Evolutionary conservation across 1,140 invertebrate genomes (phyloP).

Genomic region (Eupristina koningsbergeri): DNA sequence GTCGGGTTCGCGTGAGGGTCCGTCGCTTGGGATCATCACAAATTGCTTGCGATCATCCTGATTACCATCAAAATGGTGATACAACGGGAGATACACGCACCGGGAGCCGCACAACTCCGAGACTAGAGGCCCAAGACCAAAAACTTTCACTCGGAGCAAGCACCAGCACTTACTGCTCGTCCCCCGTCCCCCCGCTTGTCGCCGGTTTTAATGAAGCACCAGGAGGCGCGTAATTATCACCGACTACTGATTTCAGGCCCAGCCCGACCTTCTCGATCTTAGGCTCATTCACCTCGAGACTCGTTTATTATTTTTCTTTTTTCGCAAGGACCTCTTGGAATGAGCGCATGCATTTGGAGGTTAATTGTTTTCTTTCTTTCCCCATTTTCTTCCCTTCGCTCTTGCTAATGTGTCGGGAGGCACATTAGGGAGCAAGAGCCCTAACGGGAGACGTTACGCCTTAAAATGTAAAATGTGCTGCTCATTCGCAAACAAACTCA

Average conservation of each 20-base stretch:
- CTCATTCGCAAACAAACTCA: neutral
- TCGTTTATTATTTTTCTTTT: neutral
- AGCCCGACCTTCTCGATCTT: neutral
- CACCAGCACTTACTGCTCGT: neutral
- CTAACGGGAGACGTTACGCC: no score
- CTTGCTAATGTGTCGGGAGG: no score
- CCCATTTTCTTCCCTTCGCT: neutral
- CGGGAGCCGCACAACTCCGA: neutral
- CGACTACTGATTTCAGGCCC: slow-evolving; percentile 21
- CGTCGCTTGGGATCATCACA: no score
- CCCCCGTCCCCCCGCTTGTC: no score
- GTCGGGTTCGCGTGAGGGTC: neutral
- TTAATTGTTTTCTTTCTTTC: neutral
- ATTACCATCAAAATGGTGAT: neutral
- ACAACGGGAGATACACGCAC: no score
- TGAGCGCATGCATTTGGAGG: neutral
- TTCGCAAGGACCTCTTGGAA: no score
- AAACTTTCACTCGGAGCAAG: slow-evolving; percentile 29
- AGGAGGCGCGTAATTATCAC: slow-evolving; percentile 13
- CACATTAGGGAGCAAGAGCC: no score
- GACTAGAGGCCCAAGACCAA: neutral
- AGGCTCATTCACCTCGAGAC: neutral
- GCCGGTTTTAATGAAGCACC: neutral
- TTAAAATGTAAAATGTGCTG: no score
- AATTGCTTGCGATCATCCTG: neutral